Conservation (phyloP, 2,113 vertebrate genomes). For the Epinephelus moara region DNA sequence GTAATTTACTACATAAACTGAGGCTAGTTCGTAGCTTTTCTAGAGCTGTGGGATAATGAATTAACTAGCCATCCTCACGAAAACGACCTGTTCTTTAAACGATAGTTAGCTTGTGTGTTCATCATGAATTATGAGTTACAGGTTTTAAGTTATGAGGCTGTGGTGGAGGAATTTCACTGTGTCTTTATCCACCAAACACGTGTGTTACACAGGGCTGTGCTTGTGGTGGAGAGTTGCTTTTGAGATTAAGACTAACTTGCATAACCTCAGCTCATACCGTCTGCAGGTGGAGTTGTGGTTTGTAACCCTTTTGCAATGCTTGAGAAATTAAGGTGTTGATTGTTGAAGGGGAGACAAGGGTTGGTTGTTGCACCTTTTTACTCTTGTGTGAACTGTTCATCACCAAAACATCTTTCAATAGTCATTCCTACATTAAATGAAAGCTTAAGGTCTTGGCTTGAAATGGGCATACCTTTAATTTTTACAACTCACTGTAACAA, state of each 20-base stretch:
- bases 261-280: not conserved
- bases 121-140: not conserved
- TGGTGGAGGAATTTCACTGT: not conserved
- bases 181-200: conserved; percentile 28
- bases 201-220: conserved; percentile 16
- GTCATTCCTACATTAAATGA: too few species aligned
- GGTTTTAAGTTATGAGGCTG: not conserved
- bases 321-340: conserved; percentile 19
- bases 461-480: too few species aligned
- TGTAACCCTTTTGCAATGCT: not conserved
- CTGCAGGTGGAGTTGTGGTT: not conserved
- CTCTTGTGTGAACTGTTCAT: too few species aligned
- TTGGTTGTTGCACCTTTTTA: too few species aligned
- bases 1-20: not conserved
- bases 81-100: conserved; percentile 13
- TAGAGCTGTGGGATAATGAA: not conserved
- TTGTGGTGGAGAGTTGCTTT: conserved; percentile 9
- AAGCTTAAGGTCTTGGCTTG: too few species aligned
- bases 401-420: too few species aligned
- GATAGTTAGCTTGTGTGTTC: not conserved
- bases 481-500: too few species aligned
- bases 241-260: conserved; percentile 32
- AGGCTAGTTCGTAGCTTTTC: conserved; percentile 14
- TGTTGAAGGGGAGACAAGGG: not conserved
- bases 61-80: conserved; percentile 27